Base-by-base conservation (phyloP, 2,888 invertebrate genomes). In the Coleophora flavipennella region DNA sequence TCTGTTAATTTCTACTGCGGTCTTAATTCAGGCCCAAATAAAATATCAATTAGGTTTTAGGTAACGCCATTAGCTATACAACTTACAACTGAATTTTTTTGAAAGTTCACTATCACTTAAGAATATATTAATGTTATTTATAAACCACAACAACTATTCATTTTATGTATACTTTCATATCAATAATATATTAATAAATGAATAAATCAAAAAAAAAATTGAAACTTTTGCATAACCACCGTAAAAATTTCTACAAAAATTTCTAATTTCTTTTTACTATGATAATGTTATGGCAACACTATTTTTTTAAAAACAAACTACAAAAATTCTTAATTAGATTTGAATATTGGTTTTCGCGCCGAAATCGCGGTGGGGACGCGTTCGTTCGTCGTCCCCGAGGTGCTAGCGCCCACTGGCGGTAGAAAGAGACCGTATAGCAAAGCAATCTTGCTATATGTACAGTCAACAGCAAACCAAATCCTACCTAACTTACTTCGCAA, bases 341-440 rank as follows among this genome's bases (percentile, higher is more conserved):
- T 40, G 10, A 36, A 31, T 38, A 28, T 33, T 40, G 32, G n/a
- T n/a, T 43, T 40, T 38, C 27, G 39, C 39, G 44, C 39, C 36
- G 6, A 27, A 25, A 26, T 38, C 28, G 2, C 12, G 36, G 29
- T 31, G 7, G 11, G n/a, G 13, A 28, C 36, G 36, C 39, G 39
- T 11, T 29, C 45, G 49, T 45, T 25, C 45, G 39, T 26, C 39
- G 36, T 29, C 39, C 38, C 25, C 45, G 49, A 42, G 43, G 33
- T 31, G 35, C 43, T 33, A 40, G 37, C 50, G 44, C 44, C 36
- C 41, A 53, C 53, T 53, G 51, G 39, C 47, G 41, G 25, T 10
- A 34, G 20, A 33, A 33, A 20, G 20, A 13, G 14, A 11, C 13
- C 33, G 13, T 8, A 11, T 13, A 12, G n/a, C n/a, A n/a, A n/a